Conservation (phyloP, 2,797 vertebrate species). For the Columba guinea region DNA sequence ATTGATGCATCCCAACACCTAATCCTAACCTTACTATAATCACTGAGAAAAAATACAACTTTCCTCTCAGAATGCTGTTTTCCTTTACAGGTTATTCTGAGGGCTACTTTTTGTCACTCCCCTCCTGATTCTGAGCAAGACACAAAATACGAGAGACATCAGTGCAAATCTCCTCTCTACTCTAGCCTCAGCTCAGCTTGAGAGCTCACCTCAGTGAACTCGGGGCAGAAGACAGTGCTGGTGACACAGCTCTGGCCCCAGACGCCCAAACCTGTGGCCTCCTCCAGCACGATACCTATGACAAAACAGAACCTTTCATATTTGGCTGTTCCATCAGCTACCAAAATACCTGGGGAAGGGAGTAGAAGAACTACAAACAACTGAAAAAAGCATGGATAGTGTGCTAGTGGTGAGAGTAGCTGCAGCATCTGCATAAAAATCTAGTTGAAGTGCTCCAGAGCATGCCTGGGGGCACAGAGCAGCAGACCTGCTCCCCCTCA, state of each 20-base stretch:
- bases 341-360: not conserved
- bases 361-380: not conserved
- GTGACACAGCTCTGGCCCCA: not conserved
- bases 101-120: not conserved
- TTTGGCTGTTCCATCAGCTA: not conserved
- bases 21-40: not conserved
- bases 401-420: not conserved
- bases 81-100: not conserved
- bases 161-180: not conserved
- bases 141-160: not conserved
- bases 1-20: not conserved
- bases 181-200: not conserved
- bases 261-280: not conserved
- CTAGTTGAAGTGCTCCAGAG: not conserved
- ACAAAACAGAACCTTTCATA: not conserved
- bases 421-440: not conserved
- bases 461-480: not conserved
- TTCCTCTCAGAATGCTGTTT: not conserved
- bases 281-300: rapidly evolving
- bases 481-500: not conserved
- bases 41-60: not conserved
- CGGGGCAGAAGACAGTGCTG: not conserved
- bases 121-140: not conserved
- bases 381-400: not conserved
- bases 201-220: rapidly evolving